Conservation (phyloP, 2,888 invertebrate genomes). For the Bhutanitis thaidina region DNA sequence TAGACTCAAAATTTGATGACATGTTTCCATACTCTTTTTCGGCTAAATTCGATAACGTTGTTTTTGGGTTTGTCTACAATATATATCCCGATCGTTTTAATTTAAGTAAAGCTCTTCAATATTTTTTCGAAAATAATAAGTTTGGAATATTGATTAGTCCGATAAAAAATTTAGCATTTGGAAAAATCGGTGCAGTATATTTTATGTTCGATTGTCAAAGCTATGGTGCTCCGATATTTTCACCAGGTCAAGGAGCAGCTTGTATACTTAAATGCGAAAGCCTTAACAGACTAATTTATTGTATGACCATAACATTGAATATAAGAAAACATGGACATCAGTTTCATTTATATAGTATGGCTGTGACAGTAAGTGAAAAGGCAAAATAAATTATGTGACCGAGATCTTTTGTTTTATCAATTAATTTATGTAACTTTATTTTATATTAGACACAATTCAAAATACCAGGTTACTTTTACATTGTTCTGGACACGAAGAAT, state of each 20-base stretch:
- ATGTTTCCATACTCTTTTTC: constrained; percentile 80
- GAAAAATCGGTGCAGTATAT: constrained; percentile 74
- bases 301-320: constrained; percentile 81
- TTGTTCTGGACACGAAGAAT: too few relatives aligned
- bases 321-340: constrained; percentile 74
- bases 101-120: constrained; percentile 80
- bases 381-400: constrained; percentile 39
- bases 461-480: too few relatives aligned
- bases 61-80: constrained; percentile 82
- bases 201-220: constrained; percentile 85
- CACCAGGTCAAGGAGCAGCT: constrained; percentile 77
- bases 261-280: constrained; percentile 81
- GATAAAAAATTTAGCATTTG: constrained; percentile 75
- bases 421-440: too few relatives aligned
- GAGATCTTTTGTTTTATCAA: too few relatives aligned
- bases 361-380: constrained; percentile 45
- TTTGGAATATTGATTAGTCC: constrained; percentile 79
- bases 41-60: constrained; percentile 76
- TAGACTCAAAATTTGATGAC: constrained; percentile 70
- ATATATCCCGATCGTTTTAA: constrained; percentile 79
- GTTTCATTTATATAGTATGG: constrained; percentile 69
- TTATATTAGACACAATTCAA: too few relatives aligned
- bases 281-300: constrained; percentile 81
- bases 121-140: constrained; percentile 77
- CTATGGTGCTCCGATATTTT: constrained; percentile 80